These are phyloP conservation scores for Danio rerio DNA, from an alignment of 2,113 vertebrate species.

Conservation along the genomic window DNA sequence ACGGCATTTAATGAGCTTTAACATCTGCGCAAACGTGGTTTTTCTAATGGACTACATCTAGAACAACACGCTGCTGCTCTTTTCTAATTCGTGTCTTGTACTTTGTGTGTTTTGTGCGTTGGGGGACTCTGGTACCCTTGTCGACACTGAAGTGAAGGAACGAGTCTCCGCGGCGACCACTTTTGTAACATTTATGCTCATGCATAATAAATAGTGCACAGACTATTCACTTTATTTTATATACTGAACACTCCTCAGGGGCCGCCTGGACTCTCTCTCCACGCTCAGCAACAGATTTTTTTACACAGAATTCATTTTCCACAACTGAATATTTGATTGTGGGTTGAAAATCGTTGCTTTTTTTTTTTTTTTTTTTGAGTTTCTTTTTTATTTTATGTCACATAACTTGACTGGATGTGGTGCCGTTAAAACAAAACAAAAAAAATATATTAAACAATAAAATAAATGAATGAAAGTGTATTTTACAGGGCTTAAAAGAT, in stretches of 20 bases:
- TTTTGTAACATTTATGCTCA: slow-evolving; percentile 79
- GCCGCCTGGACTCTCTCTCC: slow-evolving; percentile 58
- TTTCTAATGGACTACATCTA: slow-evolving; percentile 27
- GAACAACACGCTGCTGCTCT: slow-evolving; percentile 8
- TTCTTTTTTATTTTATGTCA: too few species aligned
- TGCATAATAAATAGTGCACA: slow-evolving; percentile 73
- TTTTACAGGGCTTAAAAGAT: too few species aligned
- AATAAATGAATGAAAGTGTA: too few species aligned
- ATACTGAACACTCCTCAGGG: slow-evolving; percentile 66
- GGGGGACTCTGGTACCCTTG: slow-evolving; percentile 55
- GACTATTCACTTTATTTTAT: slow-evolving; percentile 69
- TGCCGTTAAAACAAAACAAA: too few species aligned
- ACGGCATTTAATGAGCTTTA: slow-evolving; percentile 14
- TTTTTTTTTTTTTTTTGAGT: neutral
- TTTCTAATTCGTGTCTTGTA: slow-evolving; percentile 47
- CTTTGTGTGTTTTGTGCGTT: slow-evolving; percentile 44
- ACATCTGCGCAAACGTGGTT: neutral
- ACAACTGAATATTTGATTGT: slow-evolving; percentile 60
- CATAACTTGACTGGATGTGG: too few species aligned
- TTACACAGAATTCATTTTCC: slow-evolving; percentile 64
- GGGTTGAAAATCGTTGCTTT: slow-evolving; percentile 42
- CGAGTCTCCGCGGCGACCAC: slow-evolving; percentile 65
- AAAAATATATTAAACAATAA: too few species aligned
- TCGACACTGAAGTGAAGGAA: slow-evolving; percentile 60
- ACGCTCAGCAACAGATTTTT: slow-evolving; percentile 58